phyloP scores from a whole-genome alignment of 2,888 invertebrate genomes.

The Sarcophaga carnaria region DNA sequence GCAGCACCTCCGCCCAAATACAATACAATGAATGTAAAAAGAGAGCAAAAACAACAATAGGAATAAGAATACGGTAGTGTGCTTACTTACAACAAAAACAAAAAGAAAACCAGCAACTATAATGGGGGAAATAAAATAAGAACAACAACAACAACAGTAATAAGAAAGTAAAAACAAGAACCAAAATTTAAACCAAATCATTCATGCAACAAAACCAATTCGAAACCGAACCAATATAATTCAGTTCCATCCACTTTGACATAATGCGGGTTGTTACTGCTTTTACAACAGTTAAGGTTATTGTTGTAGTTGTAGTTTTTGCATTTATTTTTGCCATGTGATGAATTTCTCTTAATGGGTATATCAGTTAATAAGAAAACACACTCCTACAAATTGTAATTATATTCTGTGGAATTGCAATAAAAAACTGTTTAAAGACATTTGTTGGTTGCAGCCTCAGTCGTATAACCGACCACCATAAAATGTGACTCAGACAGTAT shows the following conservation, averaged over 20 bases:
- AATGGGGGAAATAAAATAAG: constrained; percentile 12
- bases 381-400: no score
- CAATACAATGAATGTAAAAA: constrained; percentile 33
- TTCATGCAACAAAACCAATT: constrained; percentile 55
- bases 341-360: neutral
- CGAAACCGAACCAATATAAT: constrained; percentile 31
- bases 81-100: constrained; percentile 49
- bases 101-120: neutral
- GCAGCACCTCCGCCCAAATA: constrained; percentile 65
- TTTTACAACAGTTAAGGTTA: constrained; percentile 5
- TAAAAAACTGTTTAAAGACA: no score
- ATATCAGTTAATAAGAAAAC: no score
- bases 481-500: no score
- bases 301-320: constrained; percentile 31
- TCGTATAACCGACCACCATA: no score
- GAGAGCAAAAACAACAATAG: constrained; percentile 24
- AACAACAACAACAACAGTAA: constrained; percentile 34
- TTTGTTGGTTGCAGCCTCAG: no score
- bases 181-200: constrained; percentile 40
- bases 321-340: constrained; percentile 6
- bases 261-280: constrained; percentile 59
- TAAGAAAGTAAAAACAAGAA: constrained; percentile 39
- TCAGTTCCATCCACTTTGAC: constrained; percentile 56
- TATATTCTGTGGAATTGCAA: no score
- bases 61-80: constrained; percentile 12